Conservation (phyloP, 2,113 vertebrate species). For the Romanogobio albipinnatus region DNA sequence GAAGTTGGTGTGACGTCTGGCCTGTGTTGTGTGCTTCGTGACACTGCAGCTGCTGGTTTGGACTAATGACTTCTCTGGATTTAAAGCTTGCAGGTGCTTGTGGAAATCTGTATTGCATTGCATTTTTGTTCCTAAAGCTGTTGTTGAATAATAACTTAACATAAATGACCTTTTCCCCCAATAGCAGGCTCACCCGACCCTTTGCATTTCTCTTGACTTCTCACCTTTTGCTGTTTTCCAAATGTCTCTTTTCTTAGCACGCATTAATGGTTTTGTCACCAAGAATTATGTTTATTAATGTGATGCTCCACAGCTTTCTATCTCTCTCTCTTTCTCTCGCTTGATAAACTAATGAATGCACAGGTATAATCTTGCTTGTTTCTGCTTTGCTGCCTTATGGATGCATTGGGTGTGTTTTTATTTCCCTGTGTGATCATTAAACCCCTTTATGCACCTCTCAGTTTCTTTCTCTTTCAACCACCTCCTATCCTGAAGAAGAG, state of each 20-base stretch:
- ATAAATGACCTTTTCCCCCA: not conserved
- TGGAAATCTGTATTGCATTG: not conserved
- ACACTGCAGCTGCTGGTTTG: constrained; percentile 30
- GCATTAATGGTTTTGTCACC: not conserved
- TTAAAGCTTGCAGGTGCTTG: constrained; percentile 45
- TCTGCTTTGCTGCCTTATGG: constrained; percentile 57
- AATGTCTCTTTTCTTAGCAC: constrained; percentile 10
- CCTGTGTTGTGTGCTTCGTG: constrained; percentile 35
- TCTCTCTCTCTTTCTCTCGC: constrained; percentile 52
- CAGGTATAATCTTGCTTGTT: constrained; percentile 37
- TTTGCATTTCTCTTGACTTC: not conserved
- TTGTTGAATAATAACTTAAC: not conserved
- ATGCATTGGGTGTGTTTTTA: not conserved
- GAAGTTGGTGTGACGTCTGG: constrained; percentile 29
- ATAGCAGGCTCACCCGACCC: not conserved
- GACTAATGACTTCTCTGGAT: constrained; percentile 21
- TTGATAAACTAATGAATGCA: constrained; percentile 57
- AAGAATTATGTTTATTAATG: not conserved
- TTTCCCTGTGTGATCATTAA: constrained; percentile 9
- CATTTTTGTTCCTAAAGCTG: not conserved
- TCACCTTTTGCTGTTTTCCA: constrained; percentile 53
- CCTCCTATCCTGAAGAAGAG: not conserved
- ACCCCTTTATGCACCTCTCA: not conserved
- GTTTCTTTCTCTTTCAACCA: constrained; percentile 56
- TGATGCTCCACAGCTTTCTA: constrained; percentile 21